These are phyloP conservation scores for Columba guinea DNA, from an alignment of 2,797 vertebrate species.

Conservation along the genomic window DNA sequence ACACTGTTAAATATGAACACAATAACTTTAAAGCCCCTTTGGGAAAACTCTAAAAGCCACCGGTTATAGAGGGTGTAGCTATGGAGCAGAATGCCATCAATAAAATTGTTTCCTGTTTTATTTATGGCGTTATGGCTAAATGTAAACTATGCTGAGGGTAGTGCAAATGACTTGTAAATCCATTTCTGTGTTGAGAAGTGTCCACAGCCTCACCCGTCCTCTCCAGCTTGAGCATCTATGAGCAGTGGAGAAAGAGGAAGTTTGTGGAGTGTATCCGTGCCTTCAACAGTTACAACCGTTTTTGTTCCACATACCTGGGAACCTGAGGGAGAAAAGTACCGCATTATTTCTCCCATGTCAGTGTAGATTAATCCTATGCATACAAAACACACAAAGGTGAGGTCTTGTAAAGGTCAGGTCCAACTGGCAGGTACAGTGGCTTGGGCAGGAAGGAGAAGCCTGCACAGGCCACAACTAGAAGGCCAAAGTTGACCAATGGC, in stretches of 20 bases:
- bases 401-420: not conserved
- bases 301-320: conserved; percentile 56
- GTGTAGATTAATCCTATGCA: not conserved
- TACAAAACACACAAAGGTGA: not conserved
- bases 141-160: not conserved
- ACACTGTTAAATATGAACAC: not conserved
- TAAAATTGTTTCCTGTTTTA: not conserved
- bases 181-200: not conserved
- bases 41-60: not conserved
- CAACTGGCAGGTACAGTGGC: not conserved
- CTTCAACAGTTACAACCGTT: conserved; percentile 74
- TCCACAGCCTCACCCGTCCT: conserved; percentile 34
- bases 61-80: not conserved
- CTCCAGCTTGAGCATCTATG: conserved; percentile 68
- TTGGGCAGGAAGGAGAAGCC: not conserved
- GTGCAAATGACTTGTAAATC: not conserved
- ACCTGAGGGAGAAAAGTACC: not conserved
- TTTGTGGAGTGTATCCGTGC: conserved; percentile 53
- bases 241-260: conserved; percentile 81
- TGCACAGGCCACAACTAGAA: not conserved
- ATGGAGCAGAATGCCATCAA: not conserved
- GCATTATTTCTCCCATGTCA: not conserved
- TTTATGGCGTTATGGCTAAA: not conserved
- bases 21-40: not conserved
- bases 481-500: not conserved